phyloP scores from a whole-genome alignment of 2,888 invertebrate genomes.

The Drepanosiphum platanoidis region DNA sequence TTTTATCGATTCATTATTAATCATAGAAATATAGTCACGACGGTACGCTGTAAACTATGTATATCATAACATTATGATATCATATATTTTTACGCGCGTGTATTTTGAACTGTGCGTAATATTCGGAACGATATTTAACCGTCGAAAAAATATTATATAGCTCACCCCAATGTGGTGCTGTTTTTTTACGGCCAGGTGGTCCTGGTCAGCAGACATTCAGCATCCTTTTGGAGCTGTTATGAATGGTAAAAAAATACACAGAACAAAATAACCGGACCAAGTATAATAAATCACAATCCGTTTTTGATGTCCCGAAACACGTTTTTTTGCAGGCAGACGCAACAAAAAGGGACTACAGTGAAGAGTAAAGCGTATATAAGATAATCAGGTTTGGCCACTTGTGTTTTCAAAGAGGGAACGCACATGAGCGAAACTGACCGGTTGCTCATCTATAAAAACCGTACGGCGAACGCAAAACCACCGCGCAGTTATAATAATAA shows the following conservation, averaged over 20 bases:
- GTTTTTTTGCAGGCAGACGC: conserved; percentile 55
- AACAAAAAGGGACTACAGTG: conserved; percentile 44
- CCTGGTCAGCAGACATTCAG: conserved; percentile 43
- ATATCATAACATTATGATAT: too few species aligned
- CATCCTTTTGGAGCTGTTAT: conserved; percentile 54
- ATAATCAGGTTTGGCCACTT: conserved; percentile 61
- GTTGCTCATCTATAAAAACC: conserved; percentile 6
- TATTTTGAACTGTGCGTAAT: too few species aligned
- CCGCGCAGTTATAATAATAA: too few species aligned
- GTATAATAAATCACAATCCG: conserved; percentile 46
- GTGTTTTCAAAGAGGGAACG: conserved; percentile 35
- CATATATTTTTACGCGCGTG: too few species aligned
- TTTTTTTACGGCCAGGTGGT: conserved; percentile 55
- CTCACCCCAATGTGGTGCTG: conserved; percentile 2
- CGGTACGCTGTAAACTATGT: too few species aligned
- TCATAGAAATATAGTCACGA: background rate
- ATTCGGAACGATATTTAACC: conserved; percentile 12
- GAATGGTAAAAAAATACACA: conserved; percentile 45
- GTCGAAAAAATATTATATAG: conserved; percentile 20
- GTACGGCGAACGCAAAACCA: conserved; percentile 18
- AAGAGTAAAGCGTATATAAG: conserved; percentile 41
- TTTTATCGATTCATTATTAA: background rate
- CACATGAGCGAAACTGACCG: background rate
- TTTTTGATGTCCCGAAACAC: conserved; percentile 30
- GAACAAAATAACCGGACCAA: conserved; percentile 47